Evolutionary conservation across 2,888 invertebrate species (phyloP).

Genomic region (Imbricaverruca yamaguchii): DNA sequence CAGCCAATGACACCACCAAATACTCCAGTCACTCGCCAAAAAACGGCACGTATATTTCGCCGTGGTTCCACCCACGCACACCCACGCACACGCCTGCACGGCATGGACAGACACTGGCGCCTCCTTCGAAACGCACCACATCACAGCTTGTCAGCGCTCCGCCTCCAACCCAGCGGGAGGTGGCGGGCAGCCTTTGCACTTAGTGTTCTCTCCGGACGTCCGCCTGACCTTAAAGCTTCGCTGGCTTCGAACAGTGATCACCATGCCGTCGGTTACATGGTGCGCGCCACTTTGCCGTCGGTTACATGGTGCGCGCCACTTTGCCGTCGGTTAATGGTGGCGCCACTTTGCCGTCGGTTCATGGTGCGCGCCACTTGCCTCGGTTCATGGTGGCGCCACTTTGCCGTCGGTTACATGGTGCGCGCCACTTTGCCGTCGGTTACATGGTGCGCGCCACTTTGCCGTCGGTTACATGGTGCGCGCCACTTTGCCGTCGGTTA

Average conservation of each 20-base stretch:
- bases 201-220: background rate
- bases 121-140: background rate
- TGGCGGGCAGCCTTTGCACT: background rate
- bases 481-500: background rate
- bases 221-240: background rate
- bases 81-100: background rate
- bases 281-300: background rate
- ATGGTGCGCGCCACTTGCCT: too few relatives aligned
- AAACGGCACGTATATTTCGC: background rate
- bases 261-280: background rate
- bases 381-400: too few relatives aligned
- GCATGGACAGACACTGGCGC: background rate
- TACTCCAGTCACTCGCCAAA: background rate
- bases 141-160: background rate
- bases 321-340: too few relatives aligned
- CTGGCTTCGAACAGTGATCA: constrained; percentile 4
- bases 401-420: background rate
- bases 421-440: background rate
- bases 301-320: too few relatives aligned
- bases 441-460: too few relatives aligned
- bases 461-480: background rate
- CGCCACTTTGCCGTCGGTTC: too few relatives aligned
- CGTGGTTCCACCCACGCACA: background rate
- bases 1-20: background rate
- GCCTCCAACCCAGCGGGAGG: background rate